phyloP scores from a whole-genome alignment of 1,140 invertebrate genomes.

The Leptestheria dahalacensis region DNA sequence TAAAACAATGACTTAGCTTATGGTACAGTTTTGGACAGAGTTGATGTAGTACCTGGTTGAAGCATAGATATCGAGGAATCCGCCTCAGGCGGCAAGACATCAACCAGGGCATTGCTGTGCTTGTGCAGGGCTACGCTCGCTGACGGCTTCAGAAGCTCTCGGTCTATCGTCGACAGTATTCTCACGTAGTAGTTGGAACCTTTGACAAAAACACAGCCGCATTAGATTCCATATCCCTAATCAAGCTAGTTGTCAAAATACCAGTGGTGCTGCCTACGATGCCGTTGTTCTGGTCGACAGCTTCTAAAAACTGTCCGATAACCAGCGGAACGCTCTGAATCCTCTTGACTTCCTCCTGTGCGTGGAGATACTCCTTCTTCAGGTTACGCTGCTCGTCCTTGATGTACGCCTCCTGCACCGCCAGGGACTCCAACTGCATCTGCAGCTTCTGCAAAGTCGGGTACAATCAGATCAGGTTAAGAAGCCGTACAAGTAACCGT shows the following conservation, averaged over 20 bases:
- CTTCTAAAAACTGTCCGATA: slow-evolving; percentile 95
- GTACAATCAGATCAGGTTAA: slow-evolving; percentile 10
- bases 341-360: slow-evolving; percentile 92
- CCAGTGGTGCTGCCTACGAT: slow-evolving; percentile 72
- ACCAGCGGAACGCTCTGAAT: slow-evolving; percentile 95
- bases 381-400: slow-evolving; percentile 96
- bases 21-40: neutral
- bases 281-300: slow-evolving; percentile 94
- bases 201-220: slow-evolving; percentile 20
- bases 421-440: slow-evolving; percentile 85
- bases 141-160: slow-evolving; percentile 88
- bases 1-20: slow-evolving; percentile 4
- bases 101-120: slow-evolving; percentile 93
- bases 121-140: slow-evolving; percentile 94
- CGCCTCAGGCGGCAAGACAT: slow-evolving; percentile 94
- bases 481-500: neutral
- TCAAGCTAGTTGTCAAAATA: slow-evolving; percentile 21
- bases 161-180: slow-evolving; percentile 88
- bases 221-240: neutral
- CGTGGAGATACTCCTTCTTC: slow-evolving; percentile 94
- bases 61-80: slow-evolving; percentile 95
- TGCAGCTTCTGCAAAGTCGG: slow-evolving; percentile 63
- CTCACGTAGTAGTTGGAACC: slow-evolving; percentile 96
- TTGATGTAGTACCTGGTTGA: slow-evolving; percentile 49
- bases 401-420: slow-evolving; percentile 96